These are phyloP conservation scores for Pseudochromis fuscus DNA, from an alignment of 2,797 vertebrate genomes.

Conservation along the genomic window DNA sequence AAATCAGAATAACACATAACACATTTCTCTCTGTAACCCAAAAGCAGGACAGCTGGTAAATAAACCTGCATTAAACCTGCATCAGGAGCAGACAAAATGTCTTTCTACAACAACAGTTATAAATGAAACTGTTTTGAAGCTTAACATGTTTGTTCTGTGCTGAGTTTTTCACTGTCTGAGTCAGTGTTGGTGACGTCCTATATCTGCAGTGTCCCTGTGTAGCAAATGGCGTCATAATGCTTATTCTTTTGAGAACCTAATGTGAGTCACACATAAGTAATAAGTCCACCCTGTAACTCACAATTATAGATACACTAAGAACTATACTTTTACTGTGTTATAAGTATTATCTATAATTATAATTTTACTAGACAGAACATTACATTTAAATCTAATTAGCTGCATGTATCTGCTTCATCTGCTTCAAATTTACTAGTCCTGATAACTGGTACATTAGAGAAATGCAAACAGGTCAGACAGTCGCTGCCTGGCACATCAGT, in stretches of 20 bases:
- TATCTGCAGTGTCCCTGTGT: slow-evolving; percentile 9
- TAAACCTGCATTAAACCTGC: background rate
- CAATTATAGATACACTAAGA: background rate
- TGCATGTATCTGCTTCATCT: background rate
- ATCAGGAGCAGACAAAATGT: background rate
- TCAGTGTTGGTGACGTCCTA: background rate
- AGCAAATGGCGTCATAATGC: slow-evolving; percentile 33
- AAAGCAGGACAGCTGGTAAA: slow-evolving; percentile 5
- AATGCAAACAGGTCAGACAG: slow-evolving; percentile 14
- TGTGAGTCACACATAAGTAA: slow-evolving; percentile 52
- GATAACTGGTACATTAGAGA: slow-evolving; percentile 3
- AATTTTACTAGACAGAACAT: background rate
- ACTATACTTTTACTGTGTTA: too few species aligned
- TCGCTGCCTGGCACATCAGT: slow-evolving; percentile 9
- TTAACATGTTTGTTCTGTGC: background rate
- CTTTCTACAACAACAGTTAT: background rate
- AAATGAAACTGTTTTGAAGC: background rate
- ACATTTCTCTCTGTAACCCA: slow-evolving; percentile 1
- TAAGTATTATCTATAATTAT: too few species aligned
- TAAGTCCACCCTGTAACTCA: background rate
- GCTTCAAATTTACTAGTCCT: too few species aligned
- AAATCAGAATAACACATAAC: slow-evolving; percentile 4
- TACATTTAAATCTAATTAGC: slow-evolving; percentile 1
- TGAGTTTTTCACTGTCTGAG: background rate
- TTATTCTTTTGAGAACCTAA: background rate